These are phyloP conservation scores for Tokudaia tokunoshimensis DNA, from an alignment of 2,797 vertebrate genomes.

Conservation along the genomic window DNA sequence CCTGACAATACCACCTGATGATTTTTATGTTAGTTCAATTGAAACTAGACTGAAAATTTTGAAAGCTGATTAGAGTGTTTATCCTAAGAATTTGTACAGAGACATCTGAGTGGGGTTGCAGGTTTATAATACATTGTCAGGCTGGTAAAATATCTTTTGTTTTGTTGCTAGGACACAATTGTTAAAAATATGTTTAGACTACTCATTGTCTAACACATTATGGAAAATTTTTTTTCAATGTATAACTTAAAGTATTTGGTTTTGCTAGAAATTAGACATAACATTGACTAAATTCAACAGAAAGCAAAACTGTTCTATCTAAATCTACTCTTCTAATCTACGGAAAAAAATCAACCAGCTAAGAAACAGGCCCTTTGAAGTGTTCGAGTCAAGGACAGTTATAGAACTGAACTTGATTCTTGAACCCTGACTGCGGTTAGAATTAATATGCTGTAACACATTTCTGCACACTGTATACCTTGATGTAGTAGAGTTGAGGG, in stretches of 20 bases:
- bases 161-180: neutral
- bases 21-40: neutral
- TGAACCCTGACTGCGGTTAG: neutral
- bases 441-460: neutral
- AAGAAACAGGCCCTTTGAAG: neutral
- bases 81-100: constrained; percentile 12
- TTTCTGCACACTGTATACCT: neutral
- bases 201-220: neutral
- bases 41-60: constrained; percentile 25
- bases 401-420: neutral
- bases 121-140: neutral
- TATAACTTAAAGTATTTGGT: neutral
- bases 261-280: neutral
- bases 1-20: neutral
- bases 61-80: neutral
- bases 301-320: neutral
- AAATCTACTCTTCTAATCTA: neutral
- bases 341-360: neutral
- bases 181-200: constrained; percentile 26
- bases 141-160: neutral
- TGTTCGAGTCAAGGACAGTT: neutral
- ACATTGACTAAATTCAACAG: neutral
- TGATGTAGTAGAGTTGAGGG: neutral
- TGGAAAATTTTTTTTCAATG: neutral
- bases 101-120: neutral